A percentile compares a stretch with the other conserved stretches of the same genome.
phyloP scores from a whole-genome alignment of 2,797 vertebrate genomes.

The Pogoniulus pusillus region DNA sequence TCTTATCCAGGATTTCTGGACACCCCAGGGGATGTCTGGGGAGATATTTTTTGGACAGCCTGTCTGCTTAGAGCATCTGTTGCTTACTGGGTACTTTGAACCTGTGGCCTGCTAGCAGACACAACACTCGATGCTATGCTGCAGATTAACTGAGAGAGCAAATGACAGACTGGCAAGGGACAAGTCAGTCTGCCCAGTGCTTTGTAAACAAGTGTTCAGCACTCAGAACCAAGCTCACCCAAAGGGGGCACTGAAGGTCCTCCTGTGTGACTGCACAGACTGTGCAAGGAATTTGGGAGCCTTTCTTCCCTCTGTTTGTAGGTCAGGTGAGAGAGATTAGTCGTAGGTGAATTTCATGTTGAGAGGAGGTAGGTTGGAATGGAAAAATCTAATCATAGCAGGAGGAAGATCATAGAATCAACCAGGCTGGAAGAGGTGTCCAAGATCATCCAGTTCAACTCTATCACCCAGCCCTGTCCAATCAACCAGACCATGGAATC shows the following conservation, averaged over 20 bases:
- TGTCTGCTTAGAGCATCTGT: background rate
- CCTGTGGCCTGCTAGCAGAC: background rate
- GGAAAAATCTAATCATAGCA: background rate
- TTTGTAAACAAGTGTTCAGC: background rate
- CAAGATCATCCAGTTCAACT: too few species aligned
- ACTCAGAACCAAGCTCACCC: too few species aligned
- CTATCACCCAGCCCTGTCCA: too few species aligned
- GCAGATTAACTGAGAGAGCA: background rate
- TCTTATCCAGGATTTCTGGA: background rate
- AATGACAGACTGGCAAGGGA: background rate
- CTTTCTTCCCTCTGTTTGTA: background rate
- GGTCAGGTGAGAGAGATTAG: background rate
- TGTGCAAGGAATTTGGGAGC: background rate
- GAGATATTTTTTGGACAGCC: background rate
- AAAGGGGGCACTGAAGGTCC: background rate
- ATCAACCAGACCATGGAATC: too few species aligned
- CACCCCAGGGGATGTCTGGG: background rate
- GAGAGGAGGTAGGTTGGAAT: background rate
- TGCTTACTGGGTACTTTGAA: background rate
- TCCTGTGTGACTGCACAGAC: background rate
- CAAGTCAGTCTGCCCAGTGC: background rate
- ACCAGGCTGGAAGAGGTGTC: too few species aligned
- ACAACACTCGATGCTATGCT: fast-evolving
- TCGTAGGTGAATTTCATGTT: background rate
- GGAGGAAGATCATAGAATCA: background rate